Evolutionary conservation across 2,797 vertebrate genomes (phyloP).

Genomic region (Phoxinus dragarum): DNA sequence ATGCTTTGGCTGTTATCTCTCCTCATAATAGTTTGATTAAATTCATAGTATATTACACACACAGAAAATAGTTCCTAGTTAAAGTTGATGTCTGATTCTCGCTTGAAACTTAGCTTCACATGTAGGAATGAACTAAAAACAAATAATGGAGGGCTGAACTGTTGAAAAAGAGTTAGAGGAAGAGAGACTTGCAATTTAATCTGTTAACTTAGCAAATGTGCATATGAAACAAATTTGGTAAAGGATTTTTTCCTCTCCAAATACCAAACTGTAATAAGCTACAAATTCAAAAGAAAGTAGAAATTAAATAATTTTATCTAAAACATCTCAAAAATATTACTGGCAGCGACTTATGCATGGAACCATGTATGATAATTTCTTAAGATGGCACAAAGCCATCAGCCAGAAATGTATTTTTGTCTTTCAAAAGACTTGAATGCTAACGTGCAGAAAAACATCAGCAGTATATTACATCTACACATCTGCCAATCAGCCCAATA

Average conservation of each 20-base stretch:
- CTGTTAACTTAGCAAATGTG: not conserved
- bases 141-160: not conserved
- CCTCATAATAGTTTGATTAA: conserved; percentile 72
- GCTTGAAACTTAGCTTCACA: conserved; percentile 82
- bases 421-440: not conserved
- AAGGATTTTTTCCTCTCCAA: not conserved
- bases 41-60: conserved; percentile 89
- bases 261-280: conserved; percentile 13
- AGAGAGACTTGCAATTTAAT: not conserved
- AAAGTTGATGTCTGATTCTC: conserved; percentile 76
- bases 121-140: conserved; percentile 35
- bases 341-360: not conserved
- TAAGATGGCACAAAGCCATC: not conserved
- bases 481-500: not conserved
- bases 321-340: not conserved
- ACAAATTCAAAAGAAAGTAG: not conserved
- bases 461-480: not conserved
- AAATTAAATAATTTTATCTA: not conserved
- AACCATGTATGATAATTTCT: conserved; percentile 13
- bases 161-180: not conserved
- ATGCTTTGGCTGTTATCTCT: conserved; percentile 93
- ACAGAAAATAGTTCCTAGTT: conserved; percentile 81
- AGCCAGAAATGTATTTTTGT: not conserved
- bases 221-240: not conserved
- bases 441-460: not conserved